Evolutionary conservation across 2,113 vertebrate genomes (phyloP).

Genomic region (Macroglossus sobrinus): DNA sequence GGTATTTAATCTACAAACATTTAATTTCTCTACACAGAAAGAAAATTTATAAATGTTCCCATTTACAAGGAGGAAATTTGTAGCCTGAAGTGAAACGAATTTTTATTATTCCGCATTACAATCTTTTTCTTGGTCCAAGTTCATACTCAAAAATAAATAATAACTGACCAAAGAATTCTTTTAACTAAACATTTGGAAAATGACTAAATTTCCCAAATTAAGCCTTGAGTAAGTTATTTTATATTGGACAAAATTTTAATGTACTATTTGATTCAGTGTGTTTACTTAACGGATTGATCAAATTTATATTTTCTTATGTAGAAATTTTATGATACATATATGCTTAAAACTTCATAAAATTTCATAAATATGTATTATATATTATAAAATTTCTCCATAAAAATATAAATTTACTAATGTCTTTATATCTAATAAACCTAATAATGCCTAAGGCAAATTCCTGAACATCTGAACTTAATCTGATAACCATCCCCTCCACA

Average conservation of each 20-base stretch:
- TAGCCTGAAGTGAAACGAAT: not conserved
- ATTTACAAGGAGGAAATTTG: not conserved
- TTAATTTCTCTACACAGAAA: not conserved
- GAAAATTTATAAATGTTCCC: not conserved
- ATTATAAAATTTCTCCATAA: not conserved
- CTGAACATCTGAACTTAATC: not conserved
- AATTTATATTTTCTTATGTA: not conserved
- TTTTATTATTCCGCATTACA: not conserved
- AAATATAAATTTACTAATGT: not conserved
- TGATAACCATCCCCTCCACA: rapidly evolving
- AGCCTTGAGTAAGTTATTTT: not conserved
- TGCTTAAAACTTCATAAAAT: not conserved
- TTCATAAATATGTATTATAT: not conserved
- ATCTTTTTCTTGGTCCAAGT: not conserved
- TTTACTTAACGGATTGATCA: not conserved
- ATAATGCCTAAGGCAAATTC: not conserved
- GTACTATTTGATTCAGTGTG: not conserved
- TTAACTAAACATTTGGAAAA: not conserved
- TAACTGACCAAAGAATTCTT: not conserved
- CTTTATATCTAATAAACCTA: not conserved
- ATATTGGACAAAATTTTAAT: not conserved
- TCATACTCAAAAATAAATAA: not conserved
- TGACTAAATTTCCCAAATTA: not conserved
- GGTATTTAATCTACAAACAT: not conserved
- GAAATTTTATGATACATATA: not conserved